Conservation (phyloP, 2,888 invertebrate species). For the Octonoba sinensis region DNA sequence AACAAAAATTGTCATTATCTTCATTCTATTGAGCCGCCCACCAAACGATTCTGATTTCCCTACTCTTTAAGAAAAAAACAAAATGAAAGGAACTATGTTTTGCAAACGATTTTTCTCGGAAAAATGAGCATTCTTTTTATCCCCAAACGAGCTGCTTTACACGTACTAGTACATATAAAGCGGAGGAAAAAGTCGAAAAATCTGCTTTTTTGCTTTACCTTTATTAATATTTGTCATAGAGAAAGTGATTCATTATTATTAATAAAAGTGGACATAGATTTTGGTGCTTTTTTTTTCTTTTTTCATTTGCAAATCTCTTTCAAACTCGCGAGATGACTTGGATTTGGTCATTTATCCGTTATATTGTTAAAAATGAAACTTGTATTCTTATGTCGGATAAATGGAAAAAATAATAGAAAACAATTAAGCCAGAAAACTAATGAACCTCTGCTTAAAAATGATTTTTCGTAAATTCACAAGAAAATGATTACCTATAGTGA, state of each 20-base stretch:
- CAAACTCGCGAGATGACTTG: slow-evolving; percentile 1
- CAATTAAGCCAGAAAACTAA: slow-evolving; percentile 51
- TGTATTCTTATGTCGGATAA: slow-evolving; percentile 28
- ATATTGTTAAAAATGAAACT: slow-evolving; percentile 59
- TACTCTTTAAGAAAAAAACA: slow-evolving; percentile 3
- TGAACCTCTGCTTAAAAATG: slow-evolving; percentile 27
- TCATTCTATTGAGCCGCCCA: slow-evolving; percentile 29
- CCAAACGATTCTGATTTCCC: slow-evolving; percentile 35
- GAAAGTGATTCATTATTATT: slow-evolving; percentile 41
- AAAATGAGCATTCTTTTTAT: slow-evolving; percentile 50
- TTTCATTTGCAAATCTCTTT: slow-evolving; percentile 14
- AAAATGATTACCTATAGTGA: slow-evolving; percentile 42
- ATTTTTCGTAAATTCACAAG: not conserved
- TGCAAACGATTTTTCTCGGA: slow-evolving; percentile 30
- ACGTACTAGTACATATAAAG: not conserved
- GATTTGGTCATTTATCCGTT: slow-evolving; percentile 46
- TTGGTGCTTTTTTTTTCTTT: slow-evolving; percentile 19
- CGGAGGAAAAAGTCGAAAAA: slow-evolving; percentile 24
- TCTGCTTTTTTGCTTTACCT: slow-evolving; percentile 23
- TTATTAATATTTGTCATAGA: slow-evolving; percentile 51
- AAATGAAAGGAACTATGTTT: slow-evolving; percentile 31
- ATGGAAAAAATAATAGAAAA: slow-evolving; percentile 22
- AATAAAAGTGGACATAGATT: slow-evolving; percentile 32
- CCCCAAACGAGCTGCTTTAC: not conserved
- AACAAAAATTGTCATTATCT: slow-evolving; percentile 58